Conservation (phyloP, 2,888 invertebrate genomes). For the Cheilosia vulpina region DNA sequence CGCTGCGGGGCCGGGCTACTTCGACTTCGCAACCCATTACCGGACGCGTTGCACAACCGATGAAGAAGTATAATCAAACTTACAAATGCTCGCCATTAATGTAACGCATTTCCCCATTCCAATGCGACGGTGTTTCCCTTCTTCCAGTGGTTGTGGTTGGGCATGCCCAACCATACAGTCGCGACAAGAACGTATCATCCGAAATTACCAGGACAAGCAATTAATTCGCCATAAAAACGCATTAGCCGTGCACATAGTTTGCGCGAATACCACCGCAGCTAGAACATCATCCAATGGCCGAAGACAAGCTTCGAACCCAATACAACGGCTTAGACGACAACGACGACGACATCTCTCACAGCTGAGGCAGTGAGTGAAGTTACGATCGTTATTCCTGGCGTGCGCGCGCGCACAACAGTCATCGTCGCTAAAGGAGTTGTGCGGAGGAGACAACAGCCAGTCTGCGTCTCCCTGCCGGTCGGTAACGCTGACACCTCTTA, state of each 20-base stretch:
- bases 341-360: slow-evolving; percentile 48
- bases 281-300: slow-evolving; percentile 43
- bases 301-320: slow-evolving; percentile 32
- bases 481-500: slow-evolving; percentile 70
- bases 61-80: slow-evolving; percentile 74
- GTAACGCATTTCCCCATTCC: slow-evolving; percentile 75
- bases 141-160: slow-evolving; percentile 11
- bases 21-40: slow-evolving; percentile 53
- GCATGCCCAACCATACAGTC: slow-evolving; percentile 1
- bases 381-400: slow-evolving; percentile 42
- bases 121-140: slow-evolving; percentile 28
- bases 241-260: slow-evolving; percentile 64
- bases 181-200: slow-evolving; percentile 62
- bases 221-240: slow-evolving; percentile 75
- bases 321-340: slow-evolving; percentile 3
- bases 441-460: slow-evolving; percentile 45
- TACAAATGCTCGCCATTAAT: slow-evolving; percentile 73
- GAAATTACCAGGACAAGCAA: slow-evolving; percentile 74
- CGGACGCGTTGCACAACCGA: slow-evolving; percentile 21
- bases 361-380: slow-evolving; percentile 18
- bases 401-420: slow-evolving; percentile 26
- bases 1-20: slow-evolving; percentile 1
- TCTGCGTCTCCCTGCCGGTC: background rate
- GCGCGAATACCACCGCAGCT: slow-evolving; percentile 19
- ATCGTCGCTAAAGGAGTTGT: slow-evolving; percentile 47